These are phyloP conservation scores for Cyanoderma ruficeps DNA, from an alignment of 2,113 vertebrate genomes.

Conservation along the genomic window DNA sequence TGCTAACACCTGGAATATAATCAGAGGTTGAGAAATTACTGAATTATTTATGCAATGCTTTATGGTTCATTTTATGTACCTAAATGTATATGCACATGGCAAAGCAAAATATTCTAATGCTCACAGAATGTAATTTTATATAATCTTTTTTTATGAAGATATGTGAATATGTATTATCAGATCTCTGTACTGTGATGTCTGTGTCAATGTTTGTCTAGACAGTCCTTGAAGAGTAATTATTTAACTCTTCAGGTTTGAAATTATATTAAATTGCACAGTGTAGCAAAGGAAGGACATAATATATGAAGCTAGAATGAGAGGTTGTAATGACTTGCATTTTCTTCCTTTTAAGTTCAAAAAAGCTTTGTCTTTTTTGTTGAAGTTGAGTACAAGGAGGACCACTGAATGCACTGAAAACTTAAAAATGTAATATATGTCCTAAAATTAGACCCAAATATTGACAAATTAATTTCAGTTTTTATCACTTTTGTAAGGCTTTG, in stretches of 20 bases:
- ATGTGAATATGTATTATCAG: not conserved
- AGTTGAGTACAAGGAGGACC: not conserved
- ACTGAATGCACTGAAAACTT: not conserved
- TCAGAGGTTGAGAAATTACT: not conserved
- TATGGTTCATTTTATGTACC: not conserved
- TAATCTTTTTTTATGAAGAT: not conserved
- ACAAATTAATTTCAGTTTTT: not conserved
- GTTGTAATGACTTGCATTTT: not conserved
- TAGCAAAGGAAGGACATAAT: conserved; percentile 13
- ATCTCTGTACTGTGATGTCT: not conserved
- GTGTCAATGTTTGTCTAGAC: conserved; percentile 48
- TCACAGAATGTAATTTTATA: not conserved
- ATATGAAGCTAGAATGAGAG: not conserved
- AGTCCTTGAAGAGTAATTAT: not conserved
- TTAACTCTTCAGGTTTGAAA: conserved; percentile 17
- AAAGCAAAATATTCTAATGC: not conserved
- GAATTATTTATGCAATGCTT: not conserved
- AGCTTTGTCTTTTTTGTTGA: not conserved
- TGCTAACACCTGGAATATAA: not conserved
- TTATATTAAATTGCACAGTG: not conserved
- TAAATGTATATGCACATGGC: not conserved
- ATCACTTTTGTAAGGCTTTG: not conserved
- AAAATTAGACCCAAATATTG: not conserved
- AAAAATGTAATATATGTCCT: not conserved
- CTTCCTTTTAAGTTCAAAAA: conserved; percentile 24